Evolutionary conservation across 37 sponge, comb jelly and placozoan species (phyloP), one percentile per base, ranked within the genome.

Genomic region (Agelas oroides): DNA sequence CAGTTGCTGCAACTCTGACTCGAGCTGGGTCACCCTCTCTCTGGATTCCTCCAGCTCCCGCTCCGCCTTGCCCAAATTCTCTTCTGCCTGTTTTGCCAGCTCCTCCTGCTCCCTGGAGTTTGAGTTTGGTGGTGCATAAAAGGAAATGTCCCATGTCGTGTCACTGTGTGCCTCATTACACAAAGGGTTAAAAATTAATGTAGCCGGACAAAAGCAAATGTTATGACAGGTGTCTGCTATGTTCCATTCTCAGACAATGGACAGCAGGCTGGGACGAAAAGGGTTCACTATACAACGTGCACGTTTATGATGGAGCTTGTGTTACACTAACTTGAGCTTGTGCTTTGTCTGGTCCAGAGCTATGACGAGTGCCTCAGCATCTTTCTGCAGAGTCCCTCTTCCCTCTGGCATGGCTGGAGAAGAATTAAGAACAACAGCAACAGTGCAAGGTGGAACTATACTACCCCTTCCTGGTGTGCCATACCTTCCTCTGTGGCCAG

Each of bases 341-440:
- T 37, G 28, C 0, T 69, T 77, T 17, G 77, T 71, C 20, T 83
- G 40, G 65, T 89, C 89, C 53, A 89, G 54, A 25, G 34, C 13
- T 27, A 89, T 3, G 32, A 89, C 52, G 1, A 89, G 55, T 52
- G 25, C 30, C 31, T 89, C 90, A 2, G 46, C 73, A 15, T 89
- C 90, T n/a, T 84, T 57, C 38, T 14, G 19, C 30, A 27, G 65
- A 12, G 76, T 16, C 2, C 74, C 75, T 27, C 85, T 78, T 0
- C 90, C 85, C 72, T 89, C 66, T 1, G 90, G 90, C 61, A 89
- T 70, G 3, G 5, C 89, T 89, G 69, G 1, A 80, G 17, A 30
- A 27, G 34, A 71, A n/a, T n/a, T n/a, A n/a, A n/a, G n/a, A n/a
- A n/a, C n/a, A n/a, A n/a, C n/a, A n/a, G n/a, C n/a, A n/a, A n/a